Percentiles rank a stretch among this genome's conserved stretches.
These are phyloP conservation scores for Florisuga fusca DNA, from an alignment of 2,797 vertebrate genomes.

Conservation along the genomic window DNA sequence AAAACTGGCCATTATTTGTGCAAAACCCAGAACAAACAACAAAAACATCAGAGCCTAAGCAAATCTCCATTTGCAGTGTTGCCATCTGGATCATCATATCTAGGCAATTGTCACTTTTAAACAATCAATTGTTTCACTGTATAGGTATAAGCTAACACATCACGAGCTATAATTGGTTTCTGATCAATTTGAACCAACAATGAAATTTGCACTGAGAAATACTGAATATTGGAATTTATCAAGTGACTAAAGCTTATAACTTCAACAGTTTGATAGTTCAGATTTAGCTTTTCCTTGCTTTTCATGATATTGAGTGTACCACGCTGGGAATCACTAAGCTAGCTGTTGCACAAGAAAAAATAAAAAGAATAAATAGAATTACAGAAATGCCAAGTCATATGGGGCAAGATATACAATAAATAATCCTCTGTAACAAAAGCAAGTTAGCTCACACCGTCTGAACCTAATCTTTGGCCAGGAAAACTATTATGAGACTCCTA, in stretches of 20 bases:
- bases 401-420: conserved; percentile 7
- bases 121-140: not conserved
- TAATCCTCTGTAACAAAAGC: not conserved
- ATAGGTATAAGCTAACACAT: not conserved
- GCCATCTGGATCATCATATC: not conserved
- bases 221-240: not conserved
- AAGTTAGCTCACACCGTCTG: not conserved
- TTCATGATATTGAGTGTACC: not conserved
- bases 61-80: not conserved
- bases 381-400: not conserved
- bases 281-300: not conserved
- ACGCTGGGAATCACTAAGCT: not conserved
- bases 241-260: not conserved
- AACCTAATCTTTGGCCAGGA: not conserved
- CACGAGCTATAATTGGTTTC: not conserved
- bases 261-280: not conserved
- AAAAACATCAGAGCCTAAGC: not conserved
- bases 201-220: not conserved
- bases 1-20: not conserved
- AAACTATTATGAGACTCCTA: not conserved
- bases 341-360: not conserved
- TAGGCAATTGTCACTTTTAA: not conserved
- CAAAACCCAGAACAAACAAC: not conserved
- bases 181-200: not conserved
- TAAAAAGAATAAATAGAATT: not conserved